A percentile compares a stretch with the other conserved stretches of the same genome.
These are phyloP conservation scores for Gila orcuttii DNA, from an alignment of 2,113 vertebrate genomes.

Conservation along the genomic window DNA sequence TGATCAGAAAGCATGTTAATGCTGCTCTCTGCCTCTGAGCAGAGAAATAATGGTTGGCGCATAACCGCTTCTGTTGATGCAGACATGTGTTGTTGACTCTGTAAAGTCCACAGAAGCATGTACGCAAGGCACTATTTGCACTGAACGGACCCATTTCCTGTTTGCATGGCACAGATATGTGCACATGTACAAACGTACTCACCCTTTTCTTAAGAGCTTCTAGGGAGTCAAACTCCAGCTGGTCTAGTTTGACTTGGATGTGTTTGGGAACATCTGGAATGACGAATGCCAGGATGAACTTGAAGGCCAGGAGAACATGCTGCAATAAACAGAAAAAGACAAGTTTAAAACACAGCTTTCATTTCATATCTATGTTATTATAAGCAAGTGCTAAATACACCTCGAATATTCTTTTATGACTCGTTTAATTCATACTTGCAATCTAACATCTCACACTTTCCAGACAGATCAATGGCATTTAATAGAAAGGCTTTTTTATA, in stretches of 20 bases:
- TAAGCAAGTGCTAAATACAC: not conserved
- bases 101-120: not conserved
- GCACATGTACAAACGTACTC: constrained; percentile 55
- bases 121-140: constrained; percentile 4
- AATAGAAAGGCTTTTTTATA: not conserved
- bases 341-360: not conserved
- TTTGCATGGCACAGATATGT: not conserved
- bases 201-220: constrained; percentile 97
- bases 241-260: constrained; percentile 85
- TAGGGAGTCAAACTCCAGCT: constrained; percentile 91
- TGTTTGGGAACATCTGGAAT: constrained; percentile 91
- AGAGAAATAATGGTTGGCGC: not conserved
- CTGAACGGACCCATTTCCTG: constrained; percentile 38
- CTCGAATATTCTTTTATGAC: not conserved
- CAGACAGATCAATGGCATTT: not conserved
- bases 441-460: not conserved
- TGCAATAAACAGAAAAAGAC: constrained; percentile 64
- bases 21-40: constrained; percentile 15
- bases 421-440: no score
- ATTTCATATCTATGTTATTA: not conserved
- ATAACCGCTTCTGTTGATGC: not conserved
- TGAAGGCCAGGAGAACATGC: constrained; percentile 88
- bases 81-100: constrained; percentile 20
- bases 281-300: constrained; percentile 90
- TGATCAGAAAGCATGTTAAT: constrained; percentile 12